A percentile compares a stretch with the other conserved stretches of the same genome.
Conservation (phyloP, 2,888 invertebrate species). For the Hypsopygia costalis region DNA sequence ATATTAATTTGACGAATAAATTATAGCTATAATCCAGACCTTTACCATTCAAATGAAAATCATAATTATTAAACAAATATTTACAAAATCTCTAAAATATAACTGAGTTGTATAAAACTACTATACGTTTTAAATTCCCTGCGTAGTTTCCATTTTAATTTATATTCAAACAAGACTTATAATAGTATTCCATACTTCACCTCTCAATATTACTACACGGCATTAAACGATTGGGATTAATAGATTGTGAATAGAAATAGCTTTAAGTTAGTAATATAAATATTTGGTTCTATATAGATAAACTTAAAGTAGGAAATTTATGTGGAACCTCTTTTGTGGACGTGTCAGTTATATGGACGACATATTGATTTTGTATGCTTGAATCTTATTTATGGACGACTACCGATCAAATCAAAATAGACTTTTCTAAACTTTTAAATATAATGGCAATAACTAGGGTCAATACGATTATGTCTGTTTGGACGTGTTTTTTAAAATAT, state of each 20-base stretch:
- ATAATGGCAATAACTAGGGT: no score
- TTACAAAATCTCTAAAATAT: neutral
- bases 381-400: conserved; percentile 46
- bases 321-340: conserved; percentile 37
- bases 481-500: no score
- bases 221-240: conserved; percentile 49
- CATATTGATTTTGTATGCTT: conserved; percentile 50
- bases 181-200: conserved; percentile 41
- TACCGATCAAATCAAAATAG: conserved; percentile 28
- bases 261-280: conserved; percentile 41
- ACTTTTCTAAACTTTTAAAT: neutral
- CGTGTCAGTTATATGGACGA: conserved; percentile 34
- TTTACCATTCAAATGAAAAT: conserved; percentile 2
- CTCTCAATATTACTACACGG: conserved; percentile 37
- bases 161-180: conserved; percentile 51
- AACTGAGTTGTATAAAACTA: neutral
- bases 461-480: no score
- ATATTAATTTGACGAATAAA: conserved; percentile 4
- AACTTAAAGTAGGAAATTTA: conserved; percentile 47
- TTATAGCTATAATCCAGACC: conserved; percentile 1
- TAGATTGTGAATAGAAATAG: conserved; percentile 62
- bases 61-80: conserved; percentile 8
- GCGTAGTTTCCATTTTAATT: conserved; percentile 55
- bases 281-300: conserved; percentile 45
- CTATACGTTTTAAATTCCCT: conserved; percentile 27